Evolutionary conservation across 2,797 vertebrate genomes (phyloP), one percentile per base, ranked within the genome.

Genomic region (Pseudochromis fuscus): DNA sequence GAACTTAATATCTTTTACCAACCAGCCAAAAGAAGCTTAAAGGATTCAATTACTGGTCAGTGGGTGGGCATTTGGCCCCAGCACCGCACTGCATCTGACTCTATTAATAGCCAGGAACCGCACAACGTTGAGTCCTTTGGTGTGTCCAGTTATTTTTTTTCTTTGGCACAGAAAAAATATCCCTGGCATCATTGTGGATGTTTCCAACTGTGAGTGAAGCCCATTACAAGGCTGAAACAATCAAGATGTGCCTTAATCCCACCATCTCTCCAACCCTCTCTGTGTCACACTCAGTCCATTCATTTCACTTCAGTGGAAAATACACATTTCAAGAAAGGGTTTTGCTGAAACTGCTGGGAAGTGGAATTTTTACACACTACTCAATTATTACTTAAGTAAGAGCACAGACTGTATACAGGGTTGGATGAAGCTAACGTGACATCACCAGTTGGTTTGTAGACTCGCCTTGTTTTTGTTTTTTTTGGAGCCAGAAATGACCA

Each of bases 101-200:
- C 27, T 46, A 12, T 67, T 40, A 35, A 48, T 9, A 33, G 24
- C 42, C 44, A n/a, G 55, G 38, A 42, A 50, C 46, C 33, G 13
- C 25, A 66, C 38, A 45, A 12, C 62, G 19, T 66, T 79, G 16
- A 67, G 42, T 19, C 19, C 13, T 37, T 37, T 12, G 12, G 31
- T 33, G 3, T 33, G 31, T 12, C 1, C 1, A 5, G 4, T 11
- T 1, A 1, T 3, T 1, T 33, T 33, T 33, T n/a, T n/a, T 11
- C 12, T 3, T 33, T 33, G 31, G 3, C 1, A 33, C 31, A 33
- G 2, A 3, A 33, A 3, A 11, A 33, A 2, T 33, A 33, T 12
- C 12, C 12, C 40, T 18, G n/a, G 31, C 9, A 6, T 55, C 45
- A 23, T 45, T 51, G 18, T 18, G 1, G 30, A 10, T 21, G 35